These are phyloP conservation scores for Manacus vitellinus DNA, from an alignment of 2,113 vertebrate genomes.

Conservation along the genomic window DNA sequence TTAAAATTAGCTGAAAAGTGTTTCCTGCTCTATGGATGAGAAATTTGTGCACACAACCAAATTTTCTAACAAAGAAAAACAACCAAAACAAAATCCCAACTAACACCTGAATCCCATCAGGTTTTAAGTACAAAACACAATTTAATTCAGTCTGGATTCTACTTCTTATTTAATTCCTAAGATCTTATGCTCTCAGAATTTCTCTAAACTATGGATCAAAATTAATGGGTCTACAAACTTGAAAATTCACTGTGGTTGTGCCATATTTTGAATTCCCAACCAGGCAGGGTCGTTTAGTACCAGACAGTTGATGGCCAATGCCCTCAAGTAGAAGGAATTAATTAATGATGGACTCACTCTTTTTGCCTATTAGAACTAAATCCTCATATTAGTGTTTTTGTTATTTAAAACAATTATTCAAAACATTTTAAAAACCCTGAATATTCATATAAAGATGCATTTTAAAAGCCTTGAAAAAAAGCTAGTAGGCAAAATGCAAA, in stretches of 20 bases:
- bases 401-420: not conserved
- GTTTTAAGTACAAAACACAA: not conserved
- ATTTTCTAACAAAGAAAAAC: not conserved
- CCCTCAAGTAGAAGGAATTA: not conserved
- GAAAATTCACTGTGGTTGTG: not conserved
- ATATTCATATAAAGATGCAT: not conserved
- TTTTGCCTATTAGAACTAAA: not conserved
- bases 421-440: not conserved
- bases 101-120: not conserved
- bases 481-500: not conserved
- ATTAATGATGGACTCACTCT: accelerated
- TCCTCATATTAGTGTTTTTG: not conserved
- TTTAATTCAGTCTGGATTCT: not conserved
- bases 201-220: not conserved
- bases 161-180: not conserved
- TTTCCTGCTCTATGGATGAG: not conserved
- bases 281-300: not conserved
- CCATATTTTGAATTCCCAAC: not conserved
- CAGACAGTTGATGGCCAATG: not conserved
- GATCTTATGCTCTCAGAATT: not conserved
- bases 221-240: not conserved
- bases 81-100: not conserved
- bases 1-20: not conserved
- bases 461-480: not conserved
- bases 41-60: not conserved